Evolutionary conservation across 2,113 vertebrate species (phyloP), one percentile per base, ranked within the genome.

Genomic region (Ptilorrhoa leucosticta): DNA sequence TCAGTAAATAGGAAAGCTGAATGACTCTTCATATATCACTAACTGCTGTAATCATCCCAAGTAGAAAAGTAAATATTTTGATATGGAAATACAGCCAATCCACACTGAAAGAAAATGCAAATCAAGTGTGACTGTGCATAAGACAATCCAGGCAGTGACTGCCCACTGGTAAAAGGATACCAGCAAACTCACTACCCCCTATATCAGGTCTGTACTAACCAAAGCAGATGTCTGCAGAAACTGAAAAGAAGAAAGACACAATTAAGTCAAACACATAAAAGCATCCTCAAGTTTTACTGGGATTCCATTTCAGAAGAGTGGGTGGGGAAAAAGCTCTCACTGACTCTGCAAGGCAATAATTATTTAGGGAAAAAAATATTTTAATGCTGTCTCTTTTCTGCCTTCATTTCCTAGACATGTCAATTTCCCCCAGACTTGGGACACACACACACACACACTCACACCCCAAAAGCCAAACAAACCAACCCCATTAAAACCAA

Each of bases 11-110:
- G 23, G 22, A 72, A 53, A 3, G 1, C 7, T 76, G 37, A 63
- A 13, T 80, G 54, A 61, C 26, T 90, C 63, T 77, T 50, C 5
- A 3, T 15, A 3, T 58, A 78, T 42, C 19, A 30, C 45, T 69
- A 89, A 81, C 48, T 56, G 30, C 35, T 61, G 14, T 50, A 83
- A 88, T 65, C 58, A 80, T 58, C 21, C 50, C 39, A 73, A 90
- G 60, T 28, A 69, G 48, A 56, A 75, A 81, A 86, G 31, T 26
- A 91, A 91, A 92, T 78, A 90, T 86, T 95, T 83, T 93, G 14
- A 70, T 88, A 92, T 0, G 2, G 48, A 88, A 89, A 89, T 63
- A 86, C 35, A 83, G 20, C 15, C 8, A 65, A 71, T 83, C 20
- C 8, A 58, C 16, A 58, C 37, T 15, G 39, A 87, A 94, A 84